Evolutionary conservation across 23 tunicate species (phyloP).

Genomic region (Trididemnum miniatum): DNA sequence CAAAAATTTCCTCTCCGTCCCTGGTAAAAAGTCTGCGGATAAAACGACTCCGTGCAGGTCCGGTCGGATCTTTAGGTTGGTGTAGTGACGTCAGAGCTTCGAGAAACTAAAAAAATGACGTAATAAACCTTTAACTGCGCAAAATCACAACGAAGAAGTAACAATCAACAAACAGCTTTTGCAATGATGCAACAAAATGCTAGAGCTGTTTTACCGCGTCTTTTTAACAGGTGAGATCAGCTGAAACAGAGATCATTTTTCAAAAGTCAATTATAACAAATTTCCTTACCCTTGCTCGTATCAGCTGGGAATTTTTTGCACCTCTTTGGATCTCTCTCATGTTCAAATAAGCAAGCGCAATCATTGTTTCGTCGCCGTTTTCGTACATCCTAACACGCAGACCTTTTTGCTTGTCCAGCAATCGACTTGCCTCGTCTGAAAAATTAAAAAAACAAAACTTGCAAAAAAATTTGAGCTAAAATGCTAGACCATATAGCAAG

Average conservation of each 20-base stretch:
- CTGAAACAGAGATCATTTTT: no score
- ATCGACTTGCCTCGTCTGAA: neutral
- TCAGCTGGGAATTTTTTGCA: constrained; percentile 40
- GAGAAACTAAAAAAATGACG: constrained; percentile 49
- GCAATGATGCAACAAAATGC: no score
- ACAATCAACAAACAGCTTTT: no score
- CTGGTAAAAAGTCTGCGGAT: constrained; percentile 63
- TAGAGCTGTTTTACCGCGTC: no score
- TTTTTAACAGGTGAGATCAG: no score
- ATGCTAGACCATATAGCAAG: neutral
- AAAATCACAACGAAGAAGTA: no score
- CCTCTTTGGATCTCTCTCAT: constrained; percentile 81
- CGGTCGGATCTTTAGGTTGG: constrained; percentile 70
- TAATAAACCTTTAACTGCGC: no score
- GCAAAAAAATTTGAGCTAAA: neutral
- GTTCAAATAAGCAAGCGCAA: constrained; percentile 42
- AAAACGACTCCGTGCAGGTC: constrained; percentile 67
- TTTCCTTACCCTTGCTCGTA: constrained; percentile 58
- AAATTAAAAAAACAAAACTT: neutral
- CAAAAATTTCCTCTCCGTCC: constrained; percentile 64
- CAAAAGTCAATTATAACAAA: no score
- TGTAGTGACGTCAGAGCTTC: constrained; percentile 76
- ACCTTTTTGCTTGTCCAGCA: constrained; percentile 33
- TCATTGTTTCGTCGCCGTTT: constrained; percentile 50
- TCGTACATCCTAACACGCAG: constrained; percentile 60